phyloP scores from a whole-genome alignment of 2,797 vertebrate genomes.

The Chanos chanos region DNA sequence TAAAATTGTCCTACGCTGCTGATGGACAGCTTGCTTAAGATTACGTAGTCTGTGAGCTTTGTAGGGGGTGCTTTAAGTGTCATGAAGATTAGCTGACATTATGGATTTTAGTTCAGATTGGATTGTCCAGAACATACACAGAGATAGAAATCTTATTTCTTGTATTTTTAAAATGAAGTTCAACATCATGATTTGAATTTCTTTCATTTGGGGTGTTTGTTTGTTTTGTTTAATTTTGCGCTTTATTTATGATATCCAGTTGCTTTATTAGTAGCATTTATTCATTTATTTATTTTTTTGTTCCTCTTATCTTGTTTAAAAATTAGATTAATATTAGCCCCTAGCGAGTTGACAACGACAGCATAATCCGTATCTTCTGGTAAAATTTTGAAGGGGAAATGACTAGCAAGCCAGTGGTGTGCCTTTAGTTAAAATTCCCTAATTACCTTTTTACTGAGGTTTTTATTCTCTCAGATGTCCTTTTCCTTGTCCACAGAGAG shows the following conservation, averaged over 20 bases:
- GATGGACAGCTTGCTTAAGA: not conserved
- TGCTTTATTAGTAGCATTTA: conserved; percentile 9
- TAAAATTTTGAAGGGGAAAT: no score
- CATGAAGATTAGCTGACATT: conserved; percentile 21
- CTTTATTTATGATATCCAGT: not conserved
- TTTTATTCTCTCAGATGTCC: conserved; percentile 1
- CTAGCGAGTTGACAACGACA: no score
- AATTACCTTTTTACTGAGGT: no score
- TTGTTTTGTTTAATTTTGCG: not conserved
- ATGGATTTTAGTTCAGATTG: conserved; percentile 26
- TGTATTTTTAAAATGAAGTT: not conserved
- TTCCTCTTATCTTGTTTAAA: not conserved
- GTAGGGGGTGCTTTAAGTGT: not conserved
- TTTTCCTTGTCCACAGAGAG: conserved; percentile 43
- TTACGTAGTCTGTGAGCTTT: conserved; percentile 15
- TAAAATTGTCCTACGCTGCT: not conserved
- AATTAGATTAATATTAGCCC: conserved; percentile 34
- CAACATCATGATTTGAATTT: not conserved
- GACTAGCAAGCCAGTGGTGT: no score
- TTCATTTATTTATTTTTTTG: not conserved
- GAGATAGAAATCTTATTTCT: not conserved
- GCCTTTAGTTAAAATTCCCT: no score
- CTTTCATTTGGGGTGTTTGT: not conserved
- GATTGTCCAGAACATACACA: conserved; percentile 1
- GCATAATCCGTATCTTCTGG: not conserved